Evolutionary conservation across 2,797 vertebrate species (phyloP), one percentile per base, ranked within the genome.

Genomic region (Chanos chanos): DNA sequence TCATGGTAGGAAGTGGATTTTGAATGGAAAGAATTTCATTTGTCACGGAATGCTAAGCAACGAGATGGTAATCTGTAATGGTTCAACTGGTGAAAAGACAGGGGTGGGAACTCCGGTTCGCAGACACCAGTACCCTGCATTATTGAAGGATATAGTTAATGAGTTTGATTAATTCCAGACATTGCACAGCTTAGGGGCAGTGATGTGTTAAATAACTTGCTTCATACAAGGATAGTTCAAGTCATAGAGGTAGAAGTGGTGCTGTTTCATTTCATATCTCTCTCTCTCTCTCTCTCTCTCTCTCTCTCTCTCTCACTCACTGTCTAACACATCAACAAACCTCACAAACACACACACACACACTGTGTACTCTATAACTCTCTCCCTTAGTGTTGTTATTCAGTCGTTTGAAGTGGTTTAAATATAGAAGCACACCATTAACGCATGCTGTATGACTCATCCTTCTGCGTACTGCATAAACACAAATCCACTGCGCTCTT

Each of bases 201-300:
- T 58, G 60, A 52, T 37, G 63, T 70, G 69, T 70, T 61, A 72
- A 70, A 74, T 70, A 66, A 68, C 60, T 33, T 53, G 63, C 37
- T 19, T 36, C 12, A 43, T 13, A 41, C 16, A 18, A 61, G 40
- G 56, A 36, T 36, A 15, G 56, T 61, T 60, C 40, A 30, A 47
- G 51, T 31, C 33, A 40, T 40, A 51, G 41, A 50, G 25, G 18
- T 10, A 10, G 30, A 8, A 48, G 5, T n/a, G n/a, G n/a, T n/a
- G n/a, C 25, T 30, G 3, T 50, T n/a, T n/a, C n/a, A n/a, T n/a
- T n/a, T n/a, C n/a, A n/a, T n/a, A n/a, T n/a, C n/a, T n/a, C n/a
- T n/a, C 7, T 41, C n/a, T 41, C 10, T 8, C 39, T 15, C 10
- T 41, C 10, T 41, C 39, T 41, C 10, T 41, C n/a, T 44, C 41